Conservation (phyloP, 2,888 invertebrate species). For the Leptinotarsa haldemani region DNA sequence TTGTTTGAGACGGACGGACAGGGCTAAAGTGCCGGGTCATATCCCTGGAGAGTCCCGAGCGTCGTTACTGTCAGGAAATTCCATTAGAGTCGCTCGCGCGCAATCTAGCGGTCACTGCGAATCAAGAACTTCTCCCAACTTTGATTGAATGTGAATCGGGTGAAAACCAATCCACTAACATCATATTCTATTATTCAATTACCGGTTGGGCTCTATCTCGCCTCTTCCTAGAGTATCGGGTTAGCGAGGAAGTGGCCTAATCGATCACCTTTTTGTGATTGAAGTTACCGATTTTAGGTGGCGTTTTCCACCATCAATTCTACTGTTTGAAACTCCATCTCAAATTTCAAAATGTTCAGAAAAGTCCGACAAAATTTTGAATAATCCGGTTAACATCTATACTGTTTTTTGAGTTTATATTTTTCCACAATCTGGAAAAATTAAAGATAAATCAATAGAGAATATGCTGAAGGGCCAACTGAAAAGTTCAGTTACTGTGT, state of each 20-base stretch:
- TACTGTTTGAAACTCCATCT: neutral
- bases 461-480: no score
- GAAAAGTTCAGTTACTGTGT: no score
- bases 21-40: slow-evolving; percentile 60
- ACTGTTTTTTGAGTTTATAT: no score
- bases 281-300: neutral
- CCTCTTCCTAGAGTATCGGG: neutral
- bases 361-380: no score
- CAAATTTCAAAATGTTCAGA: neutral
- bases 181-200: slow-evolving; percentile 56
- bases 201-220: slow-evolving; percentile 26
- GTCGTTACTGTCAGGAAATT: slow-evolving; percentile 61
- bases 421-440: no score
- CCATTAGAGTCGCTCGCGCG: slow-evolving; percentile 59
- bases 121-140: slow-evolving; percentile 60
- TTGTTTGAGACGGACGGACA: slow-evolving; percentile 54
- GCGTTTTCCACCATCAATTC: neutral
- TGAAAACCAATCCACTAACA: slow-evolving; percentile 58
- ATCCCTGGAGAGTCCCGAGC: slow-evolving; percentile 57
- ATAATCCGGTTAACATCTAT: no score
- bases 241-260: slow-evolving; percentile 7
- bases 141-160: slow-evolving; percentile 60
- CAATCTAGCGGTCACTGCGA: slow-evolving; percentile 60
- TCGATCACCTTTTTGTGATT: slow-evolving; percentile 4
- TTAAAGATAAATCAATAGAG: no score